Base-by-base conservation (phyloP, 2,888 invertebrate genomes). In the Meta bourneti region DNA sequence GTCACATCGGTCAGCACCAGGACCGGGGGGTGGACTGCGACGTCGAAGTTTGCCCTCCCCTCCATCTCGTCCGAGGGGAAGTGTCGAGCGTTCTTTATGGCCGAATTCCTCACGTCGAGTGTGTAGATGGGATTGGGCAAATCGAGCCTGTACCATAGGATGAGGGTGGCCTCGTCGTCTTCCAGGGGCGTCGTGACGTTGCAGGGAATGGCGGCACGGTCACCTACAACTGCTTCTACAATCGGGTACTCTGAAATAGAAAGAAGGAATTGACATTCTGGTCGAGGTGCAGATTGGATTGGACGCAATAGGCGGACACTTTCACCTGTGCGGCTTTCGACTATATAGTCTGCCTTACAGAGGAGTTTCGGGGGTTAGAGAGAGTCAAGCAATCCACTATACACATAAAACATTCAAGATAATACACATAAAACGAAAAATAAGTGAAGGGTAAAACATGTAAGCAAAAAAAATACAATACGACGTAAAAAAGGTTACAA, bases 91-190 rank as follows among this genome's bases (percentile, higher is more conserved):
- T 85, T 80, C 19, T 85, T 80, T 13, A 93, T 69, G 5, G 89
- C 77, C 0, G 52, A 72, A 9, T 88, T 85, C 0, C 93, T n/a
- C n/a, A 87, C 88, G 70, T 93, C 93, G 20, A 93, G 20, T 0
- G 92, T 93, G 86, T 93, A 93, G 49, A 93, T 92, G 71, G 93
- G 93, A 11, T 89, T 91, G n/a, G 90, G 87, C 2, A 71, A 20
- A 70, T 82, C 92, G 11, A 84, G 75, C n/a, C 80, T 84, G 79
- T 93, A 93, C 93, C 93, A 93, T 9, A 93, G 86, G 34, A 93
- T 92, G 52, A 93, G 74, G 7, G 92, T 87, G 16, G 93, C 92
- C 16, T 85, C 77, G 48, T 89, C 92, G 11, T 88, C 90, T 20
- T 75, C 80, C n/a, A 91, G 71, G 0, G 92, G 85, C 9, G 82